Conservation (phyloP, 2,113 vertebrate species). For the Mormyrus lacerda region DNA sequence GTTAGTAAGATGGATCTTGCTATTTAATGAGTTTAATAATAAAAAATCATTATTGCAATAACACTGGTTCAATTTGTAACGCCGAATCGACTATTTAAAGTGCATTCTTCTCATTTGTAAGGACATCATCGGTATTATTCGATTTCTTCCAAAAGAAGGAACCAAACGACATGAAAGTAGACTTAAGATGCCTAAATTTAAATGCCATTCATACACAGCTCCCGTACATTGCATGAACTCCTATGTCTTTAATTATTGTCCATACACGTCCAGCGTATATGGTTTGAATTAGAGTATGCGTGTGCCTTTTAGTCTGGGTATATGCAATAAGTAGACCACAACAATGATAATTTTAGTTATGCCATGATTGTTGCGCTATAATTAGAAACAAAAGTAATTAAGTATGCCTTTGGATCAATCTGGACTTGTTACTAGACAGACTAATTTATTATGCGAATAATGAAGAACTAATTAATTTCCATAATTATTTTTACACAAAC, state of each 20-base stretch:
- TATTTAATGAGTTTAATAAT: neutral
- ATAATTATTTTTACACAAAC: neutral
- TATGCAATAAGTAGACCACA: neutral
- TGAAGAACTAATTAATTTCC: neutral
- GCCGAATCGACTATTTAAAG: neutral
- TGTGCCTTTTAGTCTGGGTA: conserved; percentile 9
- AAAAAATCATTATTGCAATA: neutral
- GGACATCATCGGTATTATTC: neutral
- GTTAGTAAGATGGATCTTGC: neutral
- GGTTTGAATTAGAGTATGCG: conserved; percentile 25
- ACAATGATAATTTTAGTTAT: neutral
- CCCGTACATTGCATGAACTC: neutral
- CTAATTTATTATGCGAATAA: neutral
- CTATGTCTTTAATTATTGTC: conserved; percentile 26
- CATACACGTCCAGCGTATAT: conserved; percentile 25
- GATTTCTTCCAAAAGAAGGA: neutral
- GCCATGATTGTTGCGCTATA: neutral
- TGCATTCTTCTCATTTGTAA: neutral
- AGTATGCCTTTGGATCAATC: neutral
- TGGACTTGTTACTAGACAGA: neutral
- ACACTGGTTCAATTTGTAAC: neutral
- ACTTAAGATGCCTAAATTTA: neutral
- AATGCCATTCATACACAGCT: neutral
- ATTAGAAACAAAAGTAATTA: neutral
- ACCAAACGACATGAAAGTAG: neutral